Percentiles rank a stretch among this genome's conserved stretches.
Conservation (phyloP, 2,113 vertebrate species). For the Pelodiscus sinensis region DNA sequence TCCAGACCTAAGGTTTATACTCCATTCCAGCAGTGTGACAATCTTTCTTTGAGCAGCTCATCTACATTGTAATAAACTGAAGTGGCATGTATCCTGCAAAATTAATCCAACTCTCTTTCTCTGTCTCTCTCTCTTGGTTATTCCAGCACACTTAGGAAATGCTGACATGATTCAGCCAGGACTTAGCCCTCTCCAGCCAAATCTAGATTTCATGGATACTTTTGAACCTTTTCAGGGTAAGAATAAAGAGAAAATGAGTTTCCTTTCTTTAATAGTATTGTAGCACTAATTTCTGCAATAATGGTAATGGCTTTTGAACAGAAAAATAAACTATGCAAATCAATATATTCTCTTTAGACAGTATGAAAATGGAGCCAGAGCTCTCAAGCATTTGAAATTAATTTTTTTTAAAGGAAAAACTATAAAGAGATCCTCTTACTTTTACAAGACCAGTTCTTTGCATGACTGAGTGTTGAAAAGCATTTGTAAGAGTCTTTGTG, state of each 20-base stretch:
- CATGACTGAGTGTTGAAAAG: background rate
- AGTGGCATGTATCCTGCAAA: background rate
- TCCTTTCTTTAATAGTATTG: background rate
- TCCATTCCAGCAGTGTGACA: background rate
- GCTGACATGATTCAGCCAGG: conserved; percentile 99
- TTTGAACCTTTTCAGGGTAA: conserved; percentile 96
- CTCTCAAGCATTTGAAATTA: background rate
- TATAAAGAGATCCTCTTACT: background rate
- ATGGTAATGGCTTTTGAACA: background rate
- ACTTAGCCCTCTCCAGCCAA: conserved; percentile 95
- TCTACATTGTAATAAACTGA: background rate
- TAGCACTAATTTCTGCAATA: background rate
- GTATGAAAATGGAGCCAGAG: background rate
- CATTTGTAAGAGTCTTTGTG: background rate
- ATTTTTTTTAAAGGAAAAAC: background rate
- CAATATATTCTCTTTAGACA: background rate
- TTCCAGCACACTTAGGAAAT: conserved; percentile 92
- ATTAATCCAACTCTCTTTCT: background rate
- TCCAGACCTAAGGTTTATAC: background rate
- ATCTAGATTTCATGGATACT: conserved; percentile 97
- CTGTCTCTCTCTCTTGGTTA: conserved; percentile 12
- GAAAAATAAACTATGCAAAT: background rate
- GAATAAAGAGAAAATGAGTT: background rate
- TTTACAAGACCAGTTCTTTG: background rate
- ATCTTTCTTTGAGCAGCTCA: background rate